Conservation (phyloP, 2,888 invertebrate genomes). For the Atrina japonica region DNA sequence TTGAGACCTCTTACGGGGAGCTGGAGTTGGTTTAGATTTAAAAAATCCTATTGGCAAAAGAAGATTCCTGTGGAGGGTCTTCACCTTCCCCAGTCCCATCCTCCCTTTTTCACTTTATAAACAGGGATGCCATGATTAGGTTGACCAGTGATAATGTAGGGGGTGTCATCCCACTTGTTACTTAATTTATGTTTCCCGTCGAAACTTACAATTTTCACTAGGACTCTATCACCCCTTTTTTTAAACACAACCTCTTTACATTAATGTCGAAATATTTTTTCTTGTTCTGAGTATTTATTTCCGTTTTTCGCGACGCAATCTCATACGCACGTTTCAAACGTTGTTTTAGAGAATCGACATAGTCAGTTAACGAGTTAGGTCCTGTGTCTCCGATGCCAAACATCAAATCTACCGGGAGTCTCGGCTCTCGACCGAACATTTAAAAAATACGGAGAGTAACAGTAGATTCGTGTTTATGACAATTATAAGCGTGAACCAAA, state of each 20-base stretch:
- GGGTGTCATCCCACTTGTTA: slow-evolving; percentile 12
- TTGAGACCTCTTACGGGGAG: not conserved
- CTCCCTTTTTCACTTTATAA: not conserved
- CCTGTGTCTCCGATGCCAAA: slow-evolving; percentile 20
- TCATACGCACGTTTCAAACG: slow-evolving; percentile 8
- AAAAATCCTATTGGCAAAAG: not conserved
- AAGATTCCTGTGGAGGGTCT: slow-evolving; percentile 6
- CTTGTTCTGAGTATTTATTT: too few species aligned
- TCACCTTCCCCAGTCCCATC: not conserved
- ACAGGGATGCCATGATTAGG: slow-evolving; percentile 5
- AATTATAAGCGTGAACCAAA: too few species aligned
- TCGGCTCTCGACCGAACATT: slow-evolving; percentile 31
- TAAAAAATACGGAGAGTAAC: too few species aligned
- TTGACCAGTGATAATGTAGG: slow-evolving; percentile 2
- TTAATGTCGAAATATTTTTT: slow-evolving; percentile 3
- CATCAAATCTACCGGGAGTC: slow-evolving; percentile 36
- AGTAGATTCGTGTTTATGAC: too few species aligned
- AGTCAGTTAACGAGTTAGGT: not conserved
- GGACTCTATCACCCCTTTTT: slow-evolving; percentile 5
- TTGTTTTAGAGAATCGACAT: not conserved
- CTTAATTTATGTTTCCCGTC: slow-evolving; percentile 13
- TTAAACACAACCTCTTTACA: not conserved
- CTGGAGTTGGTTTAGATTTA: not conserved
- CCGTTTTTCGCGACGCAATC: not conserved
- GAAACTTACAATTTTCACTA: slow-evolving; percentile 8